Base-by-base conservation (phyloP, 1,140 invertebrate genomes). In the Eriocheir sinensis region DNA sequence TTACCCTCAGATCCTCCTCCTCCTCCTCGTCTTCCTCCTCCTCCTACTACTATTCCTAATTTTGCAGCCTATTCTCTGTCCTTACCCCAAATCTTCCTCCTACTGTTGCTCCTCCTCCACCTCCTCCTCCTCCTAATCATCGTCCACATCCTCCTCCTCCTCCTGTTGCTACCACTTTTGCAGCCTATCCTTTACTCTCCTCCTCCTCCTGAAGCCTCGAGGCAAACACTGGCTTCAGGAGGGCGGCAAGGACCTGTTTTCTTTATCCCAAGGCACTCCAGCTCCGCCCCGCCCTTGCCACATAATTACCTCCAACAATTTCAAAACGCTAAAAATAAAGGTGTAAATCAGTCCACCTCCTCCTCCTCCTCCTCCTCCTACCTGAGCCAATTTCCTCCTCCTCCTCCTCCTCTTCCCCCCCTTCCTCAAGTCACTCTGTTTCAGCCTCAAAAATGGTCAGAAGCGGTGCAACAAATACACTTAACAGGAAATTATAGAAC, bases 311-410 rank as follows among this genome's bases (percentile, higher is more conserved):
- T 21, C 60, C 60, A 72, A 72, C 60, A 72, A 72, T 72, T 72
- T 72, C 60, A 72, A 72, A 72, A 72, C 60, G 60, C 27, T 72
- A 72, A 72, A 72, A 72, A 72, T 72, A 72, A 72, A 72, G 60
- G 60, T 72, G 27, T 72, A 72, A 72, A 72, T 72, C 60, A 72
- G 27, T 6, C 60, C 60, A 21, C 60, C 21, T 72, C 27, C 60
- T n/a, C 60, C 27, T n/a, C 53, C 15, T 4, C 44, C 44, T 48
- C 21, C n/a, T n/a, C n/a, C n/a, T n/a, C n/a, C n/a, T n/a, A n/a
- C n/a, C n/a, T n/a, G n/a, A n/a, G n/a, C n/a, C n/a, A n/a, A n/a
- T n/a, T n/a, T n/a, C n/a, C n/a, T n/a, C n/a, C n/a, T n/a, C n/a
- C n/a, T n/a, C n/a, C n/a, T n/a, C n/a, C n/a, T n/a, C n/a, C n/a